Percentiles rank a stretch among this genome's conserved stretches.
Evolutionary conservation across 1,140 invertebrate species (phyloP).

Genomic region (Caenorhabditis inopinata): DNA sequence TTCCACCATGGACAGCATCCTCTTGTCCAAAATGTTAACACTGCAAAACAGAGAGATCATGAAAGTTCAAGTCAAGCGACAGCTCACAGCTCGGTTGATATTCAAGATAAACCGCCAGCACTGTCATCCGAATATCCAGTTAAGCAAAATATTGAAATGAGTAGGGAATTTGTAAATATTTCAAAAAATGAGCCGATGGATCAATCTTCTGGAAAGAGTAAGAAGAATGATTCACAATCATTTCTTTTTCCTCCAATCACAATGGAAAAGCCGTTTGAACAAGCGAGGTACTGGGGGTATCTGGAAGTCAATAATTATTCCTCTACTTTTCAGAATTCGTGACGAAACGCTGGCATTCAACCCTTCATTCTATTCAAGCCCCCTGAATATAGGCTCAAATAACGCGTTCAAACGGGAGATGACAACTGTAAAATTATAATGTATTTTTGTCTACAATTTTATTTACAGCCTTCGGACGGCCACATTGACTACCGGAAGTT

Average conservation of each 20-base stretch:
- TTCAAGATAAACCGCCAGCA: background rate
- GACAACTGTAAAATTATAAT: background rate
- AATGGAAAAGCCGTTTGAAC: background rate
- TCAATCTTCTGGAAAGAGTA: background rate
- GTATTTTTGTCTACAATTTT: too few relatives aligned
- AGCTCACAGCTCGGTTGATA: background rate
- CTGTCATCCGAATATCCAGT: background rate
- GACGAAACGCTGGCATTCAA: background rate
- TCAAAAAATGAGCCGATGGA: background rate
- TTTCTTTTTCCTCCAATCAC: background rate
- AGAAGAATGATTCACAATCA: too few relatives aligned
- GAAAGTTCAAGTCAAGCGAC: background rate
- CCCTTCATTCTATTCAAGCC: background rate
- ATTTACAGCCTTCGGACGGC: background rate
- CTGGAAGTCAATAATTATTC: background rate
- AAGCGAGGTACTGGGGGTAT: background rate
- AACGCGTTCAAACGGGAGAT: background rate
- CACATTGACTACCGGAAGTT: too few relatives aligned
- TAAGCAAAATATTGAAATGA: background rate
- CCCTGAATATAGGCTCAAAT: background rate
- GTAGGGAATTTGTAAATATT: background rate
- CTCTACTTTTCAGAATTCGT: background rate
- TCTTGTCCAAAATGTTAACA: background rate
- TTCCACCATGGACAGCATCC: background rate
- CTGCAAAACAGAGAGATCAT: background rate